Percentiles rank a stretch among this genome's conserved stretches.
These are phyloP conservation scores for Holacanthella duospinosa DNA, from an alignment of 2,888 invertebrate species.

Conservation along the genomic window DNA sequence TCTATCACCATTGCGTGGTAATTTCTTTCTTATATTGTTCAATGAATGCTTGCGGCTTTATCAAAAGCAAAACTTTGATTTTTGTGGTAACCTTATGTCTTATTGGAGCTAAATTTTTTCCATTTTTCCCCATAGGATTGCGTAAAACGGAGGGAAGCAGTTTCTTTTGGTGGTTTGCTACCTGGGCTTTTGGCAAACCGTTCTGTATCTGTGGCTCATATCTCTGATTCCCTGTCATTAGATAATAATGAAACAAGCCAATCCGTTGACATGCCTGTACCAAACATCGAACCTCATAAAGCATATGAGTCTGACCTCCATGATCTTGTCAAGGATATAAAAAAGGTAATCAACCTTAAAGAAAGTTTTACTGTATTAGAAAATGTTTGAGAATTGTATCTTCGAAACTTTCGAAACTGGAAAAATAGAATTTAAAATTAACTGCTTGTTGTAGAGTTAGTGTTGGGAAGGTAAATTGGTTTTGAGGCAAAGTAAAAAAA, in stretches of 20 bases:
- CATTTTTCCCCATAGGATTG: neutral
- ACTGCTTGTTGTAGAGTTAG: too few relatives aligned
- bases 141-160: conserved; percentile 9
- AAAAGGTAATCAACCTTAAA: conserved; percentile 12
- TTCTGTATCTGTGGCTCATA: conserved; percentile 16
- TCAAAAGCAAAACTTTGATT: too few relatives aligned
- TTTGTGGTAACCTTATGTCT: too few relatives aligned
- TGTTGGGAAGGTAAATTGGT: too few relatives aligned
- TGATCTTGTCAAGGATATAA: conserved; percentile 22
- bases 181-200: conserved; percentile 18
- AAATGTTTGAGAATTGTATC: too few relatives aligned
- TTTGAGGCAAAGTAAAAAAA: too few relatives aligned
- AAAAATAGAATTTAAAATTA: too few relatives aligned
- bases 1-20: too few relatives aligned
- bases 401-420: too few relatives aligned
- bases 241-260: neutral
- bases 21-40: too few relatives aligned
- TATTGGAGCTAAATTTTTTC: neutral
- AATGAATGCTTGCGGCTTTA: too few relatives aligned
- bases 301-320: conserved; percentile 18
- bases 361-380: too few relatives aligned
- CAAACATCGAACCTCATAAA: conserved; percentile 26
- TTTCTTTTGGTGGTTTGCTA: conserved; percentile 13
- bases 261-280: neutral
- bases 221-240: neutral